Conservation (phyloP, 2,888 invertebrate genomes). For the Isotomurus palustris region DNA sequence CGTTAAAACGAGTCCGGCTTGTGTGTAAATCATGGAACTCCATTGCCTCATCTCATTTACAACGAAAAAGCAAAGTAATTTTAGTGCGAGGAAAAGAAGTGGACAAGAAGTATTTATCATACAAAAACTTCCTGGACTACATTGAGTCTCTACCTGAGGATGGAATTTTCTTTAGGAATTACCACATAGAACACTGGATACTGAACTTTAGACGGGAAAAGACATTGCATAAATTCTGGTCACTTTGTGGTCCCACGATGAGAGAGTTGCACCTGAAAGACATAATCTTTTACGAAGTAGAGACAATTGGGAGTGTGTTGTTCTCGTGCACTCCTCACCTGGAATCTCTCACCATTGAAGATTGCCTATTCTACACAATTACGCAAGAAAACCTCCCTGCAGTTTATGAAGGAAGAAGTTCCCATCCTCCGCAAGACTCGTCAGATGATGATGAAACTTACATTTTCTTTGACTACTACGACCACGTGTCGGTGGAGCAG, state of each 20-base stretch:
- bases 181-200: slow-evolving; percentile 34
- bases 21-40: slow-evolving; percentile 24
- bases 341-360: slow-evolving; percentile 24
- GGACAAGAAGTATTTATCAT: slow-evolving; percentile 26
- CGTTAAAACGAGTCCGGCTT: slow-evolving; percentile 22
- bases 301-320: slow-evolving; percentile 29
- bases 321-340: slow-evolving; percentile 32
- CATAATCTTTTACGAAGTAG: slow-evolving; percentile 33
- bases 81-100: slow-evolving; percentile 27
- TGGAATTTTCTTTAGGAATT: slow-evolving; percentile 26
- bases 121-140: slow-evolving; percentile 24
- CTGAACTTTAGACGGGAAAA: slow-evolving; percentile 29
- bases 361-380: slow-evolving; percentile 34
- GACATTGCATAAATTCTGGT: slow-evolving; percentile 27
- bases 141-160: slow-evolving; percentile 10
- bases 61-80: slow-evolving; percentile 25
- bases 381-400: slow-evolving; percentile 27
- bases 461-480: slow-evolving; percentile 33
- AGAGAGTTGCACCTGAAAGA: slow-evolving; percentile 28
- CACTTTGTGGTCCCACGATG: slow-evolving; percentile 32
- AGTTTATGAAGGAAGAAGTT: no score
- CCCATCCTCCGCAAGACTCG: slow-evolving; percentile 7
- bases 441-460: slow-evolving; percentile 32
- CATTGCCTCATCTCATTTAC: slow-evolving; percentile 17
- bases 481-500: slow-evolving; percentile 35